phyloP scores from a whole-genome alignment of 1,140 invertebrate genomes.

The Musca vetustissima region DNA sequence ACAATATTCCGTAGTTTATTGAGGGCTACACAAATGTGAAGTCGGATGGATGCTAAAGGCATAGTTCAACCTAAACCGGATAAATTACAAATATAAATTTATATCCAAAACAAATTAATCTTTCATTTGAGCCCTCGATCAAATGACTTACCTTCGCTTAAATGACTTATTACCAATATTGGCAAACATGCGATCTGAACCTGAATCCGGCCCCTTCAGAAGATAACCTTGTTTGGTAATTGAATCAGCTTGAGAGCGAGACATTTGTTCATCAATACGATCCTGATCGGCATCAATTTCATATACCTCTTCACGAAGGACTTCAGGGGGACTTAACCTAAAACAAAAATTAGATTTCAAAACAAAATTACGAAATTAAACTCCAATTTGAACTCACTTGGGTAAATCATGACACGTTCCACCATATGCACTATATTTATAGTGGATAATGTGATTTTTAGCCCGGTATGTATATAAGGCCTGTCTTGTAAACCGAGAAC shows the following conservation, averaged over 20 bases:
- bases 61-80: no score
- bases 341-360: background rate
- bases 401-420: conserved; percentile 83
- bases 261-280: conserved; percentile 75
- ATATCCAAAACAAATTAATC: no score
- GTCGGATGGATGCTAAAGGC: no score
- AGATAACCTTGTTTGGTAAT: conserved; percentile 88
- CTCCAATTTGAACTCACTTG: conserved; percentile 61
- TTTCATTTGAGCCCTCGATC: background rate
- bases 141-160: conserved; percentile 63
- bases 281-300: conserved; percentile 86
- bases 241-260: conserved; percentile 64
- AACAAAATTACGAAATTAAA: background rate
- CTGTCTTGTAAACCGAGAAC: conserved; percentile 79
- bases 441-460: conserved; percentile 85
- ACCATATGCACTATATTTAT: conserved; percentile 84
- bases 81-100: no score
- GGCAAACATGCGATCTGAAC: conserved; percentile 79
- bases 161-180: conserved; percentile 88
- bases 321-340: conserved; percentile 53
- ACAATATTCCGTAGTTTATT: no score
- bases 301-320: conserved; percentile 80
- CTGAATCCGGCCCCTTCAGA: conserved; percentile 85
- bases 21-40: no score
- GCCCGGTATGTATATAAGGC: conserved; percentile 84